A percentile compares a stretch with the other conserved stretches of the same genome.
Evolutionary conservation across 1,140 invertebrate species (phyloP).

Genomic region (Mercenaria mercenaria): DNA sequence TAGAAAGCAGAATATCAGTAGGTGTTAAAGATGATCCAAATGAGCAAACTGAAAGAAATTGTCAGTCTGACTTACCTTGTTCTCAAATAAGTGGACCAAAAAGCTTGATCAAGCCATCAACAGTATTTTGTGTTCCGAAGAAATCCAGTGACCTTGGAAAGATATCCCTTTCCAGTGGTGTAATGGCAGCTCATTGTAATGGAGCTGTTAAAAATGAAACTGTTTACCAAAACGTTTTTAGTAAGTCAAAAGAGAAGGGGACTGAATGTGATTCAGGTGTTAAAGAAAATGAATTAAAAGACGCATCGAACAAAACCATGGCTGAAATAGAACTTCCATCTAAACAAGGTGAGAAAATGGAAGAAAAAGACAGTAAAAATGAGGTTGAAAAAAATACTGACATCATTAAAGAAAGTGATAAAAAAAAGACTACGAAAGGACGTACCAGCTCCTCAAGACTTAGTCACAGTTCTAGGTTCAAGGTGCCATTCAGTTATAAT

Average conservation of each 20-base stretch:
- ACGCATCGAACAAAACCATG: too few relatives aligned
- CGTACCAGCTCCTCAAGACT: not conserved
- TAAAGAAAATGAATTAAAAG: too few relatives aligned
- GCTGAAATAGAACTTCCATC: too few relatives aligned
- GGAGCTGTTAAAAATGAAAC: too few relatives aligned
- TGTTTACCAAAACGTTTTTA: too few relatives aligned
- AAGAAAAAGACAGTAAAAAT: not conserved
- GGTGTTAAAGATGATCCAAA: not conserved
- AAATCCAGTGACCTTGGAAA: not conserved
- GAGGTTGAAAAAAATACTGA: not conserved
- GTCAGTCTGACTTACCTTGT: not conserved
- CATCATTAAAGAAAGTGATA: too few relatives aligned
- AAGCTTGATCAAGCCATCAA: conserved; percentile 43
- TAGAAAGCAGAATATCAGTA: not conserved
- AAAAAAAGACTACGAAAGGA: not conserved
- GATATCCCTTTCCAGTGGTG: not conserved
- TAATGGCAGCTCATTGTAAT: too few relatives aligned
- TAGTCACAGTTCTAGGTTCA: not conserved
- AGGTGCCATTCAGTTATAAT: not conserved
- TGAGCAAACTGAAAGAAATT: not conserved
- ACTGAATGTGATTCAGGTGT: too few relatives aligned
- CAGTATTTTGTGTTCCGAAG: conserved; percentile 55
- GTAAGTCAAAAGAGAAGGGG: too few relatives aligned
- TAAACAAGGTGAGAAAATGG: not conserved
- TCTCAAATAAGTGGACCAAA: not conserved